Evolutionary conservation across 2,113 vertebrate genomes (phyloP).

Genomic region (Lasiurus cinereus): DNA sequence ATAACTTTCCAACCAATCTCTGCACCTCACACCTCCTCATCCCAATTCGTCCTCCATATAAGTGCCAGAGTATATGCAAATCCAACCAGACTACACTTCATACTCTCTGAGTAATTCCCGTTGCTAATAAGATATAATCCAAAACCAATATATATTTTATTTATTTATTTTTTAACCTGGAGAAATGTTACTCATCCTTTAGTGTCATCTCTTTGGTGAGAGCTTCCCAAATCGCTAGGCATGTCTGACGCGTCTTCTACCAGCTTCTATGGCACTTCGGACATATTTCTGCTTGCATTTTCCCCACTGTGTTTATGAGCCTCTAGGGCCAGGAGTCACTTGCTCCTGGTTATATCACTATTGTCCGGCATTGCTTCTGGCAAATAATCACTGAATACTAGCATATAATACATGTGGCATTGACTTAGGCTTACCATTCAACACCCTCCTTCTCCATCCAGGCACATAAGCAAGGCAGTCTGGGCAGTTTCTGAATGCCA

Average conservation of each 20-base stretch:
- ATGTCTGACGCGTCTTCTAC: background rate
- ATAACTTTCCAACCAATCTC: background rate
- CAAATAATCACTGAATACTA: background rate
- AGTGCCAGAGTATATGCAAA: background rate
- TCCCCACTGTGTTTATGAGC: background rate
- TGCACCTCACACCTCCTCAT: background rate
- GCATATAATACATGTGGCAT: background rate
- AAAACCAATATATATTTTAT: too few relatives aligned
- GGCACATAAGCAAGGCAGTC: background rate
- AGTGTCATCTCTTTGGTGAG: background rate
- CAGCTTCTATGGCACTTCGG: background rate
- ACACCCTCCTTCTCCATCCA: background rate
- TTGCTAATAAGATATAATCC: background rate
- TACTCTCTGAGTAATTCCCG: background rate
- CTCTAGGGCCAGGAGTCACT: background rate
- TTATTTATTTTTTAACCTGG: background rate
- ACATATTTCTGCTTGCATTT: background rate
- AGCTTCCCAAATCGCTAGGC: background rate
- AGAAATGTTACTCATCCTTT: background rate
- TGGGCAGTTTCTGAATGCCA: background rate
- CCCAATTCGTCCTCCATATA: background rate
- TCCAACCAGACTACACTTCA: background rate
- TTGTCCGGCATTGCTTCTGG: background rate
- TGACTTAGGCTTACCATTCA: background rate
- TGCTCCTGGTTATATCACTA: background rate